Conservation (phyloP, 2,888 invertebrate species). For the Drosophila atroscutellata region DNA sequence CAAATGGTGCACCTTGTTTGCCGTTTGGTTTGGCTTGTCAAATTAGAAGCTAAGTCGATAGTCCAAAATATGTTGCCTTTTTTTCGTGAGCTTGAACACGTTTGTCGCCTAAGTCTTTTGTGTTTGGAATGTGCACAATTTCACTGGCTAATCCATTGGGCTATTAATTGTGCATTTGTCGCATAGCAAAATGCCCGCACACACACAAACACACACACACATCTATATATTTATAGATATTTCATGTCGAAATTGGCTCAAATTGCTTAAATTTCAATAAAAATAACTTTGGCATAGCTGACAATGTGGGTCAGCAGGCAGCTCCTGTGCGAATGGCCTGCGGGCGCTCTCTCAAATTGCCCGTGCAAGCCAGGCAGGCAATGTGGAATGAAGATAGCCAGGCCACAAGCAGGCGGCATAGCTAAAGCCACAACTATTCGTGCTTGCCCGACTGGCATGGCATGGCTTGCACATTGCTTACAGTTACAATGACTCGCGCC, state of each 20-base stretch:
- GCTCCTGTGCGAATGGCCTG: conserved; percentile 69
- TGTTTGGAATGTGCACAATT: conserved; percentile 58
- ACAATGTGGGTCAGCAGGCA: conserved; percentile 60
- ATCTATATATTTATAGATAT: conserved; percentile 5
- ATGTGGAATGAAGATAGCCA: conserved; percentile 14
- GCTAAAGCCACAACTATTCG: conserved; percentile 9
- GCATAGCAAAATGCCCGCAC: conserved; percentile 28
- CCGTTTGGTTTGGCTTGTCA: conserved; percentile 60
- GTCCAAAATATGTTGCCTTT: conserved; percentile 19
- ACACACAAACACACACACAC: conserved; percentile 6
- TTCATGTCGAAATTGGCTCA: conserved; percentile 60
- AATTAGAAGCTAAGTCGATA: conserved; percentile 27
- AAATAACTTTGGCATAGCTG: conserved; percentile 63
- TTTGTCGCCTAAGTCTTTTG: conserved; percentile 54
- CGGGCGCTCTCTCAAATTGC: conserved; percentile 74
- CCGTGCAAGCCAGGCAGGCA: conserved; percentile 36
- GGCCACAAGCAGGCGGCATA: conserved; percentile 20
- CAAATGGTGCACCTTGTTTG: conserved; percentile 56
- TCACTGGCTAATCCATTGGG: conserved; percentile 52
- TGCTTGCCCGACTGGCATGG: conserved; percentile 32
- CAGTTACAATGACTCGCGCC: conserved; percentile 72
- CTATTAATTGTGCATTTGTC: conserved; percentile 74
- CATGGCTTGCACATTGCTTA: conserved; percentile 54
- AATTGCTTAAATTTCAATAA: conserved; percentile 75
- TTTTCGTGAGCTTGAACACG: conserved; percentile 43